Evolutionary conservation across 1,140 invertebrate species (phyloP), one percentile per base, ranked within the genome.

Genomic region (Ladona fulva): DNA sequence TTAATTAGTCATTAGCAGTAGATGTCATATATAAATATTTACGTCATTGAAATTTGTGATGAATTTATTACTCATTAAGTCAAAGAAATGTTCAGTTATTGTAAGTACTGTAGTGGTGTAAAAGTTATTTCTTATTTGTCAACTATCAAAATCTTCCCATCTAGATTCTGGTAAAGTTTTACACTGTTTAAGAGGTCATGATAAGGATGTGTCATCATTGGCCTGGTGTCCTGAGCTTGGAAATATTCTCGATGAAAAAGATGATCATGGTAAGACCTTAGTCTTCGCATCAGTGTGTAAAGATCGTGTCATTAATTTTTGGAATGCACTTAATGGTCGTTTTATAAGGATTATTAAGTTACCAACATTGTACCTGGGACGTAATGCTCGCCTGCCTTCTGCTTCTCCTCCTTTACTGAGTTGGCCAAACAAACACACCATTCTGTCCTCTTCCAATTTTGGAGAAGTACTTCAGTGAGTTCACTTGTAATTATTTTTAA

Each of bases 171-270:
- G 90, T 7, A 85, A 83, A 78, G 81, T 92, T 74, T 78, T 91
- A 24, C 91, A 91, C 78, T 90, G 90, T 86, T 83, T 93, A 7
- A 87, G 90, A 81, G 89, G 89, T 10, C 92, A 94, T 82, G 89
- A 93, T 84, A 87, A 88, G n/a, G 90, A 92, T 80, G 87, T 94
- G 74, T 83, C 89, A 10, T 90, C 89, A 80, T 79, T 94, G 25
- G 88, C 89, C 42, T 94, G 92, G 92, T 94, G 92, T 85, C 93
- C 92, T 16, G 83, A 85, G 24, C 83, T 87, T 44, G 80, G 84
- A 42, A 89, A 89, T 84, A 81, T 90, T 75, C 82, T 89, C 25
- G 81, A 44, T 79, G 81, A 42, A 19, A 42, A 78, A 76, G 42
- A 59, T 66, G 12, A 66, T 12, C 3, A 66, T 1, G 3, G 14